Base-by-base conservation (phyloP, 1,140 invertebrate genomes). In the Scaptodrosophila lebanonensis region DNA sequence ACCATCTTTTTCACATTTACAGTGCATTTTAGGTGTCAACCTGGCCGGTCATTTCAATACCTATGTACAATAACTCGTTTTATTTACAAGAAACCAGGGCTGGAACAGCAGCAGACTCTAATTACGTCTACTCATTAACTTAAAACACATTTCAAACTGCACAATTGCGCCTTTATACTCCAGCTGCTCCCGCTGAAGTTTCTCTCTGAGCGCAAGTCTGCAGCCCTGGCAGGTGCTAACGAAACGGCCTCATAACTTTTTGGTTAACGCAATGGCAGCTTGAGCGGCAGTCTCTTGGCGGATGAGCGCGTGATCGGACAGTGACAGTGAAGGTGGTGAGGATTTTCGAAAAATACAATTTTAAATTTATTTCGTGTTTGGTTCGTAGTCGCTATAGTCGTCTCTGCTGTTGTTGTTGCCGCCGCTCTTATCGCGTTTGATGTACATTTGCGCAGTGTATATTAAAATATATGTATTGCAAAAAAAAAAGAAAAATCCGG, bases 321-420 rank as follows among this genome's bases (percentile, higher is more conserved):
- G 58, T 69, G 75, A 75, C 75, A 60, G 73, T 77, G 73, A 79
- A 77, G 72, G 73, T 77, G 75, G 33, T 72, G 75, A 77, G 73
- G 73, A 77, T 79, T 68, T 68, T 77, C 63, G 62, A 56, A 44
- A 57, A 25, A 25, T 4, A 25, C 22, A 8, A 8, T 25, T 25
- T 25, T 25, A 8, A 25, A 4, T 25, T 25, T 4, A 25, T 25
- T 25, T 47, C 48, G 42, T 45, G 36, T 32, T 27, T 32, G 15
- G 25, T 17, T 49, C 22, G 50, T 56, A 29, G 54, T 68, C 22
- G 35, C 32, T 68, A 59, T 45, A 48, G 62, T 60, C 53, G 61
- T 51, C 45, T 52, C 50, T 64, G 64, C 30, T 67, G 70, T 29
- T 71, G 63, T 36, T 60, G 64, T 39, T 59, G 53, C 40, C 45